phyloP scores from a whole-genome alignment of 2,888 invertebrate genomes.

The Adela reaumurella region DNA sequence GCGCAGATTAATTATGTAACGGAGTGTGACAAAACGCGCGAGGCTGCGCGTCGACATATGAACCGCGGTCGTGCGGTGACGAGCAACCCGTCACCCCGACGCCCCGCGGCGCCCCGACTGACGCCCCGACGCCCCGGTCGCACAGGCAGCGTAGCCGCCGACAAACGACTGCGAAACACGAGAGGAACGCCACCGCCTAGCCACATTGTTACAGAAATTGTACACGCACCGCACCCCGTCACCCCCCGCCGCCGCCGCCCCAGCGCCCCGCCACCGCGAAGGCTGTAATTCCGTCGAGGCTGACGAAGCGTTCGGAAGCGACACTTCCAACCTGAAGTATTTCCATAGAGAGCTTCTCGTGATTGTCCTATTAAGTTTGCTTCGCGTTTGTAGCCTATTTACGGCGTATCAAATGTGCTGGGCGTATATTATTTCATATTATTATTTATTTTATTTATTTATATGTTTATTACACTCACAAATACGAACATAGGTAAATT shows the following conservation, averaged over 20 bases:
- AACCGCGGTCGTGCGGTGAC: constrained; percentile 1
- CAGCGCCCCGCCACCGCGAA: no score
- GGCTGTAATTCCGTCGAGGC: neutral
- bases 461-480: no score
- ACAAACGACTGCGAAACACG: no score
- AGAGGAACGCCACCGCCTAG: neutral
- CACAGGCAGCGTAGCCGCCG: neutral
- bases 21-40: neutral
- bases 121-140: constrained; percentile 1
- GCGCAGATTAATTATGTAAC: constrained; percentile 1
- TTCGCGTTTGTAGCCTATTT: no score
- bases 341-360: no score
- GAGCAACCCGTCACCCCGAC: neutral
- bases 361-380: no score
- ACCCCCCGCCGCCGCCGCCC: no score
- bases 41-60: neutral
- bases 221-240: constrained; percentile 1
- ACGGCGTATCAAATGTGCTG: no score
- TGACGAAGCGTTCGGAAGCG: constrained; percentile 1
- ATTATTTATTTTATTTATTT: no score
- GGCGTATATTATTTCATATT: no score
- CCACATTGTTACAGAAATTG: constrained; percentile 5
- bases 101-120: constrained; percentile 2
- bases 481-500: no score
- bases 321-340: neutral